Evolutionary conservation across 1,140 invertebrate species (phyloP).

Genomic region (Conopomorpha cramerella): DNA sequence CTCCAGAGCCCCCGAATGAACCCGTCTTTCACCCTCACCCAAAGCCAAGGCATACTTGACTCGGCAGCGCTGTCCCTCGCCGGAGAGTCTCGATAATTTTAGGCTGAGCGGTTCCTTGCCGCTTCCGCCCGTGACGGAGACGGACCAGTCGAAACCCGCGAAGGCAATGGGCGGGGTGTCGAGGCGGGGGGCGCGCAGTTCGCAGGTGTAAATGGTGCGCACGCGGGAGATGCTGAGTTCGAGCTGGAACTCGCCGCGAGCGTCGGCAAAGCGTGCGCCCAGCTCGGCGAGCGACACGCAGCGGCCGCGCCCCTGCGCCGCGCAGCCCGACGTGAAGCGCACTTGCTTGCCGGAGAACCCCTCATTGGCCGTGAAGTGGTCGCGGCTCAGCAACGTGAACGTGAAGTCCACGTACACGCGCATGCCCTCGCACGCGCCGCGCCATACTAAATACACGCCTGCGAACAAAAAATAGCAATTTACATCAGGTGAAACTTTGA

Average conservation of each 20-base stretch:
- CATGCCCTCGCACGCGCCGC: constrained; percentile 74
- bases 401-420: constrained; percentile 82
- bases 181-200: constrained; percentile 64
- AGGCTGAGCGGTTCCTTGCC: constrained; percentile 63
- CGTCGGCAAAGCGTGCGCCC: constrained; percentile 77
- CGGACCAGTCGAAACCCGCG: constrained; percentile 83
- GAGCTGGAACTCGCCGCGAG: constrained; percentile 83
- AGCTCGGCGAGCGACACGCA: constrained; percentile 82
- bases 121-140: constrained; percentile 69
- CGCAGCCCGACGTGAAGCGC: constrained; percentile 72
- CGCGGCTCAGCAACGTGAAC: constrained; percentile 82
- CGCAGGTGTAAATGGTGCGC: constrained; percentile 76
- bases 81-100: constrained; percentile 76
- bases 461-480: too few species aligned
- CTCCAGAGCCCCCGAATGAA: constrained; percentile 79
- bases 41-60: constrained; percentile 75
- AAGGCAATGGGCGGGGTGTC: constrained; percentile 48
- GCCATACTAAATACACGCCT: constrained; percentile 82
- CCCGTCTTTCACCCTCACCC: constrained; percentile 72
- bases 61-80: constrained; percentile 81
- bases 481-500: too few species aligned
- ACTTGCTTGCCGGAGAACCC: constrained; percentile 79
- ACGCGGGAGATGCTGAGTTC: constrained; percentile 81
- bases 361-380: constrained; percentile 86
- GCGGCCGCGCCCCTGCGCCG: constrained; percentile 77